Evolutionary conservation across 2,113 vertebrate species (phyloP).

Genomic region (Aphyosemion australe): DNA sequence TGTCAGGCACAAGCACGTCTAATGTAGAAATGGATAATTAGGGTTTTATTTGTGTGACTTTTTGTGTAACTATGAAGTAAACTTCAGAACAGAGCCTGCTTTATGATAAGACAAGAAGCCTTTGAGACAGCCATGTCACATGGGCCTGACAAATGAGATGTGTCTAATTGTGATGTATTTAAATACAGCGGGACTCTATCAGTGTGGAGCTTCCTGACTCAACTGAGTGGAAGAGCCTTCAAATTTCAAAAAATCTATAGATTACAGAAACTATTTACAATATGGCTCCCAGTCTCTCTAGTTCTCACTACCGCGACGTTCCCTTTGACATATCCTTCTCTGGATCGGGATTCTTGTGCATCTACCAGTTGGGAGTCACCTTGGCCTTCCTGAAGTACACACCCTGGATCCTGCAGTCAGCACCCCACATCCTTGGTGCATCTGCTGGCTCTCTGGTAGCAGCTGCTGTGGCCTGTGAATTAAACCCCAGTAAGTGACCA

Average conservation of each 20-base stretch:
- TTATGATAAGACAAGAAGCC: constrained; percentile 7
- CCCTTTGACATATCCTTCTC: constrained; percentile 82
- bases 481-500: constrained; percentile 73
- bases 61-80: neutral
- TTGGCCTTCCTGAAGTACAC: constrained; percentile 78
- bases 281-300: constrained; percentile 53
- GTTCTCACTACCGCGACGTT: constrained; percentile 20
- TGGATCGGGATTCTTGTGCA: constrained; percentile 82
- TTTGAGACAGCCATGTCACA: constrained; percentile 40
- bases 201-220: neutral
- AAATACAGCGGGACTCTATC: constrained; percentile 3
- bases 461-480: constrained; percentile 79
- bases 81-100: neutral
- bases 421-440: constrained; percentile 80
- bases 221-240: neutral
- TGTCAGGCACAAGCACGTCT: too few species aligned
- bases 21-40: neutral
- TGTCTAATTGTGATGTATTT: constrained; percentile 54
- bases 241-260: neutral
- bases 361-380: constrained; percentile 84
- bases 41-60: neutral
- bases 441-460: constrained; percentile 85
- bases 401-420: constrained; percentile 72
- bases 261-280: neutral
- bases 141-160: constrained; percentile 48